Conservation (phyloP, 2,113 vertebrate species). For the Mobula hypostoma region DNA sequence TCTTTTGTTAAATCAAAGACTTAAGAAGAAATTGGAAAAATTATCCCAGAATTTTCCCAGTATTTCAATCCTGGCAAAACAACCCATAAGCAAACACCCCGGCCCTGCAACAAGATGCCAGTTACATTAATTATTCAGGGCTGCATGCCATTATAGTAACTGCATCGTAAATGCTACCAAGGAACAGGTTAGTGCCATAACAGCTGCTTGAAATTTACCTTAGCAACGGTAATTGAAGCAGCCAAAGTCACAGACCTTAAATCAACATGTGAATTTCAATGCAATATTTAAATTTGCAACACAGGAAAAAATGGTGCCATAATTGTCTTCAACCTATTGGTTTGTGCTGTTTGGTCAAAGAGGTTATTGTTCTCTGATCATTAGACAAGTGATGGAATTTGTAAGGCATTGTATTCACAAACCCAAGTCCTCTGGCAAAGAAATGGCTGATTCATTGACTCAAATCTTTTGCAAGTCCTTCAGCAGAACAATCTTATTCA, state of each 20-base stretch:
- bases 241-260: background rate
- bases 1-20: background rate
- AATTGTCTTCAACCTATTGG: background rate
- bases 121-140: background rate
- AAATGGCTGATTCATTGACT: background rate
- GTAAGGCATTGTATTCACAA: background rate
- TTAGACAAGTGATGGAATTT: background rate
- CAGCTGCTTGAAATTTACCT: background rate
- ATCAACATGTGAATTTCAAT: background rate
- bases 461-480: background rate
- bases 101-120: background rate
- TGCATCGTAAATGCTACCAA: background rate
- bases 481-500: background rate
- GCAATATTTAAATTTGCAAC: background rate
- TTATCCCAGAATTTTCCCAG: background rate
- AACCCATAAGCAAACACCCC: background rate
- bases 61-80: background rate
- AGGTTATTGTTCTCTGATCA: background rate
- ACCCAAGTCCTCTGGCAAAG: background rate
- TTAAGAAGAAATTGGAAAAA: background rate
- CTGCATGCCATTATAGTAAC: background rate
- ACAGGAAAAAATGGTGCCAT: background rate
- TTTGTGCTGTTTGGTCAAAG: background rate
- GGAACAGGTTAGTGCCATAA: background rate
- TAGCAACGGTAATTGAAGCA: background rate